Evolutionary conservation across 1,140 invertebrate genomes (phyloP).

Genomic region (Planococcus citri): DNA sequence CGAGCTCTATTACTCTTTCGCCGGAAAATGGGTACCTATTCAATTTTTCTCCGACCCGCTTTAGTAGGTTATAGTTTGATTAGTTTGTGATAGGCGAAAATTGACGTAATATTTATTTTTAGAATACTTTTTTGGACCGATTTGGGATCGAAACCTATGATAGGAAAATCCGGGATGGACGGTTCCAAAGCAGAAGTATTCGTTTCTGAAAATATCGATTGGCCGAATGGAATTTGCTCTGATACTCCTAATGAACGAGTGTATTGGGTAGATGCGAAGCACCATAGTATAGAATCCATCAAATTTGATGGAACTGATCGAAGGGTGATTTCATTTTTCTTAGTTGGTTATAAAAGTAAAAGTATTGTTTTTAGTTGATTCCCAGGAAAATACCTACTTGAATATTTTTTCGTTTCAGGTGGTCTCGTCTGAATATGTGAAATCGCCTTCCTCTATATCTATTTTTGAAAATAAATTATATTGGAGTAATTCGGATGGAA

Average conservation of each 20-base stretch:
- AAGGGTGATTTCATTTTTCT: constrained; percentile 31
- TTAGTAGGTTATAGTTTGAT: no score
- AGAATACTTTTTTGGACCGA: constrained; percentile 76
- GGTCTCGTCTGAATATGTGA: constrained; percentile 42
- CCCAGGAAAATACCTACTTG: no score
- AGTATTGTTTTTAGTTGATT: neutral
- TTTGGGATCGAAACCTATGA: constrained; percentile 58
- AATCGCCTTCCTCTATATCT: constrained; percentile 67
- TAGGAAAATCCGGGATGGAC: constrained; percentile 73
- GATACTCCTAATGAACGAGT: constrained; percentile 68
- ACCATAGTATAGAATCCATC: constrained; percentile 58
- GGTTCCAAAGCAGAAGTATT: constrained; percentile 46
- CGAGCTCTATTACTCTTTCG: constrained; percentile 48
- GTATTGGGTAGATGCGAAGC: constrained; percentile 67
- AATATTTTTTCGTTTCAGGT: constrained; percentile 32
- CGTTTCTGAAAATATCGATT: constrained; percentile 47
- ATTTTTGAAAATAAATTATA: constrained; percentile 78
- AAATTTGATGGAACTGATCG: constrained; percentile 57
- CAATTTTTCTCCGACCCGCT: no score
- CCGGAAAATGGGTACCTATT: constrained; percentile 46
- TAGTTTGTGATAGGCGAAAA: no score
- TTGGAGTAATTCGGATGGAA: constrained; percentile 68
- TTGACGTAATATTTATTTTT: constrained; percentile 26
- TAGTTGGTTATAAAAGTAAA: neutral
- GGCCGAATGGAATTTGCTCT: constrained; percentile 80